Base-by-base conservation (phyloP, 2,888 invertebrate genomes). In the Ormyrus nitidulus region DNA sequence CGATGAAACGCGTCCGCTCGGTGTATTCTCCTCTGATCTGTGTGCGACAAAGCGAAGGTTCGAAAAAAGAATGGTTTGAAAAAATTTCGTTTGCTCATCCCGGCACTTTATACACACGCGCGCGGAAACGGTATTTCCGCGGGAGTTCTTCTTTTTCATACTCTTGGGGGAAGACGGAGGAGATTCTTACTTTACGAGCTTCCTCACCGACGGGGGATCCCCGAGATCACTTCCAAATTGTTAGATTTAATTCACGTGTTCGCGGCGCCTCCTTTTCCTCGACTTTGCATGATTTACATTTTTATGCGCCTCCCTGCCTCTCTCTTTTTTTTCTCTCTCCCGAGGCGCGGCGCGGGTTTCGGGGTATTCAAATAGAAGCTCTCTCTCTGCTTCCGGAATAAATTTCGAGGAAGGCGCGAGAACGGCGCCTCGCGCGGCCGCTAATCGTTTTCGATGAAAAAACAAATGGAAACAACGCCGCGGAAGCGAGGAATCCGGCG, bases 211-310 rank as follows among this genome's bases (percentile, higher is more conserved):
- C 46, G 53, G 65, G 66, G 76, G 65, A 62, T 68, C 68, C 19
- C 61, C 73, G 10, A 80, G 77, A 80, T 80, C 80, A 73, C 80
- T 80, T 73, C 77, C 80, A 77, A 80, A 80, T 80, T 80, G 80
- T 76, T 80, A 77, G 69, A 80, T 80, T 80, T 80, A 77, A 80
- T 80, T 77, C 80, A 64, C 77, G 19, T 64, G 77, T 74, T 71
- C 75, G 66, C 46, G 2, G 13, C 34, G 19, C 5, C n/a, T 13
- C 58, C n/a, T 58, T 58, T n/a, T 6, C 58, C 61, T 44, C 19
- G 54, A 53, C 46, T 64, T 46, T 11, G 11, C 74, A 49, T 49
- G 44, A 65, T 72, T 72, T 73, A 68, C 56, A 73, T 73, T 62
- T 44, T 48, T 9, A 34, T 58, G 4, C 34, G 34, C 34, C 34